phyloP scores from a whole-genome alignment of 2,888 invertebrate genomes.

The Criorhina ranunculi region DNA sequence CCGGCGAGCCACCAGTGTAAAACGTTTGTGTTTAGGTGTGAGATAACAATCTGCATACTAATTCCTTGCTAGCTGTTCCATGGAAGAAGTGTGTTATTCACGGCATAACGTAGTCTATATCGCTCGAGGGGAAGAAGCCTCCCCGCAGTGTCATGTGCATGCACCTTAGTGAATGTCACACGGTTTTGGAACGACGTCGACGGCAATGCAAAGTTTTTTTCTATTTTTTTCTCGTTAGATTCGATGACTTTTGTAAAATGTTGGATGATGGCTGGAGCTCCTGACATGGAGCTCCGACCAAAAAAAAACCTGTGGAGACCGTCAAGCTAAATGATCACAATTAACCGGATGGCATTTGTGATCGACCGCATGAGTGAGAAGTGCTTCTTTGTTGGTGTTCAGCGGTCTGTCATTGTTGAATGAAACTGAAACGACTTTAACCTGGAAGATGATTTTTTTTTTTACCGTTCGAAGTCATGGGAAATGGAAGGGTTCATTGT shows the following conservation, averaged over 20 bases:
- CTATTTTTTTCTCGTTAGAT: slow-evolving; percentile 48
- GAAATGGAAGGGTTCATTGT: not conserved
- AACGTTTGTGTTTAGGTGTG: slow-evolving; percentile 70
- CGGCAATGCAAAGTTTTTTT: slow-evolving; percentile 40
- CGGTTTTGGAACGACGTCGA: not conserved
- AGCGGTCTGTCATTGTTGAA: slow-evolving; percentile 4
- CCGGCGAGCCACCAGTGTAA: slow-evolving; percentile 40
- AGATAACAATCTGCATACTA: slow-evolving; percentile 76
- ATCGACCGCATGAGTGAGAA: slow-evolving; percentile 33
- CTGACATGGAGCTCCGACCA: slow-evolving; percentile 6
- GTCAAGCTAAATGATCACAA: slow-evolving; percentile 56
- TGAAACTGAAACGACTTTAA: slow-evolving; percentile 26
- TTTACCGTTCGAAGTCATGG: not conserved
- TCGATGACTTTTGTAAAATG: slow-evolving; percentile 41
- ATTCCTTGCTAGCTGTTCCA: slow-evolving; percentile 43
- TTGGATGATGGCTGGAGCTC: slow-evolving; percentile 30
- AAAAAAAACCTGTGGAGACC: slow-evolving; percentile 36
- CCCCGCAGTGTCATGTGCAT: slow-evolving; percentile 53
- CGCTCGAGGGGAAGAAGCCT: not conserved
- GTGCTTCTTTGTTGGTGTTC: not conserved
- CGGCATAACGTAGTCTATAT: not conserved
- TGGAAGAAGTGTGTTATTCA: slow-evolving; percentile 25
- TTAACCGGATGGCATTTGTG: slow-evolving; percentile 62
- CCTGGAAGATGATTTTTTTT: not conserved
- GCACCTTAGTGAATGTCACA: slow-evolving; percentile 49